These are phyloP conservation scores for Malurus splendens DNA, from an alignment of 2,797 vertebrate species.

Conservation along the genomic window DNA sequence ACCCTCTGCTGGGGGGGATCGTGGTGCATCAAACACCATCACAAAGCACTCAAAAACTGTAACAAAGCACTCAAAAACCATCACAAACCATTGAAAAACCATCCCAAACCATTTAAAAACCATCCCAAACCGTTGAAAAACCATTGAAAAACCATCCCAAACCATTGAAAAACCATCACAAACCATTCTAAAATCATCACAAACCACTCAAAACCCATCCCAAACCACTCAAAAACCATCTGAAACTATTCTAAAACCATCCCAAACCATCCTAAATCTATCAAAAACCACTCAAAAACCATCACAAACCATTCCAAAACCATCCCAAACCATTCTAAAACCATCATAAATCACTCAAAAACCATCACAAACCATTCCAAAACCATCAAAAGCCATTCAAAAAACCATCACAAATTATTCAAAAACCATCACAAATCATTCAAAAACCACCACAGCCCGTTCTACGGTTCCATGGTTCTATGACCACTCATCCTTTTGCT, in stretches of 20 bases:
- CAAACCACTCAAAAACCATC: too few relatives aligned
- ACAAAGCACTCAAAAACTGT: too few relatives aligned
- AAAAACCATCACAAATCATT: too few relatives aligned
- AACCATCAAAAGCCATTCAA: too few relatives aligned
- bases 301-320: too few relatives aligned
- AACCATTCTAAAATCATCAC: not conserved
- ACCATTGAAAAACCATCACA: fast-evolving
- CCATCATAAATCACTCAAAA: too few relatives aligned
- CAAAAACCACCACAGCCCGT: not conserved
- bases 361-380: not conserved
- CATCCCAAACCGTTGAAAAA: not conserved
- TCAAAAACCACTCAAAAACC: not conserved
- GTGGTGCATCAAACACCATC: too few relatives aligned
- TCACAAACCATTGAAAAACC: not conserved
- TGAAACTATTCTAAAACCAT: too few relatives aligned
- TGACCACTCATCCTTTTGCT: not conserved
- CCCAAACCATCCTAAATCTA: too few relatives aligned
- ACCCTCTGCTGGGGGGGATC: not conserved
- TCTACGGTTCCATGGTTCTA: not conserved
- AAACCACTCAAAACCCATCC: not conserved
- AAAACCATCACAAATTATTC: too few relatives aligned
- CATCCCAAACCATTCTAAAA: not conserved
- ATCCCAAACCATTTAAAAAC: not conserved
- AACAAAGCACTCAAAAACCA: too few relatives aligned
- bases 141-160: not conserved